These are phyloP conservation scores for Cyanoramphus novaezelandiae DNA, from an alignment of 2,113 vertebrate species.

Conservation along the genomic window DNA sequence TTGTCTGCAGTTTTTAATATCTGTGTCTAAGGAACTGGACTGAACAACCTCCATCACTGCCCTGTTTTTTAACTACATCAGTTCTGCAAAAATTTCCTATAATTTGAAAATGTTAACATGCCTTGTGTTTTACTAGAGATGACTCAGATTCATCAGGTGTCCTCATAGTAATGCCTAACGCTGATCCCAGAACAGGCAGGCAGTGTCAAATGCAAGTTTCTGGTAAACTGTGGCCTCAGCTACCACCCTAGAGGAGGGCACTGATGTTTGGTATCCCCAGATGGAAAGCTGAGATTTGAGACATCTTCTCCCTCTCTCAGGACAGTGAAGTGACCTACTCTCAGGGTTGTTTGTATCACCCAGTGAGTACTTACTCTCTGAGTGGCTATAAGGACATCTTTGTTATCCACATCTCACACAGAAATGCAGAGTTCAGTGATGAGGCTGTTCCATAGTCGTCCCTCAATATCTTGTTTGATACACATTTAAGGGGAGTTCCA, in stretches of 20 bases:
- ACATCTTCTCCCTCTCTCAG: not conserved
- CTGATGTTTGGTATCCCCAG: not conserved
- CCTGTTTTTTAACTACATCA: not conserved
- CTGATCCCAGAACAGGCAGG: not conserved
- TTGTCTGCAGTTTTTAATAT: not conserved
- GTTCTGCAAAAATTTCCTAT: not conserved
- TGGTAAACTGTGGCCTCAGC: not conserved
- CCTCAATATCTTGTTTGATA: not conserved
- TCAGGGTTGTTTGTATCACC: not conserved
- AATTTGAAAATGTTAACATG: not conserved
- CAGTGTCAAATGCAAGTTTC: not conserved
- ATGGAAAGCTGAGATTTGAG: not conserved
- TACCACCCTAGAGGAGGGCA: not conserved
- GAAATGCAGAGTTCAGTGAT: not conserved
- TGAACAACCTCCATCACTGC: not conserved
- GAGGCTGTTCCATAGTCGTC: not conserved
- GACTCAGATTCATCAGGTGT: not conserved
- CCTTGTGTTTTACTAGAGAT: not conserved
- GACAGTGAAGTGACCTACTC: not conserved
- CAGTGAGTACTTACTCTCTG: not conserved
- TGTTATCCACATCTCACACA: not conserved
- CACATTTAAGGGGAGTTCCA: not conserved
- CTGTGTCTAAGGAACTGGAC: not conserved
- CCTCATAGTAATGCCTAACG: not conserved
- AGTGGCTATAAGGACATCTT: not conserved